Percentiles rank a stretch among this genome's conserved stretches.
These are phyloP conservation scores for Mythimna pallens DNA, from an alignment of 2,888 invertebrate genomes.

Conservation along the genomic window DNA sequence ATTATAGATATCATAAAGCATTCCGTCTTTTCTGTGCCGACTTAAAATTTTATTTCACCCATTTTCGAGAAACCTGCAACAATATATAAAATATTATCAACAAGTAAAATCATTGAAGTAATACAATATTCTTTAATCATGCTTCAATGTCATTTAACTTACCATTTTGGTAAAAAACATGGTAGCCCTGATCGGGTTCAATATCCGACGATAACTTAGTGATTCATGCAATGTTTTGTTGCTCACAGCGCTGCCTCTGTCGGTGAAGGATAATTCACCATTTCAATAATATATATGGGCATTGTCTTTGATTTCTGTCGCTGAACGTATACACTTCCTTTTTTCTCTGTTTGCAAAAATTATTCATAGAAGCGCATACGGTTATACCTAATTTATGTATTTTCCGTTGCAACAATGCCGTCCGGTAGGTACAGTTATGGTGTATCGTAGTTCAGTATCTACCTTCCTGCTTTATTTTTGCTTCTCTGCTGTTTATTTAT, in stretches of 20 bases:
- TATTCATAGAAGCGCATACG: slow-evolving; percentile 13
- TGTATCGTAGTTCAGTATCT: not conserved
- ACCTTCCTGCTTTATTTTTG: not conserved
- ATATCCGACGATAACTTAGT: slow-evolving; percentile 64
- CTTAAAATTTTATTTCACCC: not conserved
- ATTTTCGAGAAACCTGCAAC: slow-evolving; percentile 1
- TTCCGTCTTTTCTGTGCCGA: not conserved
- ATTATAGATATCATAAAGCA: not conserved
- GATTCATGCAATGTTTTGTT: slow-evolving; percentile 63
- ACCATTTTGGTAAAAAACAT: slow-evolving; percentile 37
- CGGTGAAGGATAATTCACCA: slow-evolving; percentile 56
- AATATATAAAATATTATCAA: not conserved
- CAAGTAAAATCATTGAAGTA: not conserved
- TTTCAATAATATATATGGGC: slow-evolving; percentile 50
- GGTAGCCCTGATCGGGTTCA: slow-evolving; percentile 61
- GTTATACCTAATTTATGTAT: not conserved
- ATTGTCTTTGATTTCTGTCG: slow-evolving; percentile 32
- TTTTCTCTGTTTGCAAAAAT: slow-evolving; percentile 6
- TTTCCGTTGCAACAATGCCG: not conserved
- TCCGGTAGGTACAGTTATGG: not conserved
- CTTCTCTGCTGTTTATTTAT: not conserved
- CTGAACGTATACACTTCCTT: not conserved
- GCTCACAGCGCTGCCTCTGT: slow-evolving; percentile 42
- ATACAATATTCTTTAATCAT: slow-evolving; percentile 4
- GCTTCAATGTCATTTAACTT: slow-evolving; percentile 17